phyloP scores from a whole-genome alignment of 2,888 invertebrate species.

The Notodonta ziczac region DNA sequence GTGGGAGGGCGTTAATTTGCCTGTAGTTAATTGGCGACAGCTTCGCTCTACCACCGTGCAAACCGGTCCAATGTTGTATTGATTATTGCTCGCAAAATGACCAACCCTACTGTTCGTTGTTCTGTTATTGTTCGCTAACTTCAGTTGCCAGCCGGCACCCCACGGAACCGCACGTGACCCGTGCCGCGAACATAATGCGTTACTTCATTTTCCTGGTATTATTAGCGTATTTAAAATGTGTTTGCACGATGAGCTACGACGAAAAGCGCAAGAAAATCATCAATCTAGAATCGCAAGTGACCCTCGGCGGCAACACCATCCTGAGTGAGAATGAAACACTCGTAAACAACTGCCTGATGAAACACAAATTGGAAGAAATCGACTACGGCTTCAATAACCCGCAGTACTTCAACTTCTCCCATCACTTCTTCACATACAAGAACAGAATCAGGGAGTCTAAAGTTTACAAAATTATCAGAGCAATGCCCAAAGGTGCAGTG shows the following conservation, averaged over 20 bases:
- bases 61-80: no score
- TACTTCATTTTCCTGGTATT: neutral
- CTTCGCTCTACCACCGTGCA: no score
- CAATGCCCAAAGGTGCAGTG: slow-evolving; percentile 90
- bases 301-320: slow-evolving; percentile 78
- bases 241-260: slow-evolving; percentile 39
- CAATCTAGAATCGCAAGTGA: slow-evolving; percentile 68
- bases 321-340: slow-evolving; percentile 76
- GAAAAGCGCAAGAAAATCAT: slow-evolving; percentile 71
- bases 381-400: slow-evolving; percentile 81
- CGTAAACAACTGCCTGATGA: slow-evolving; percentile 86
- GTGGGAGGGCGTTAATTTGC: no score
- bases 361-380: slow-evolving; percentile 81
- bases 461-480: slow-evolving; percentile 87
- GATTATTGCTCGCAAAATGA: neutral
- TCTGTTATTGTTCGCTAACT: neutral
- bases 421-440: slow-evolving; percentile 87
- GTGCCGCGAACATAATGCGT: neutral
- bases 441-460: slow-evolving; percentile 84
- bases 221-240: slow-evolving; percentile 26
- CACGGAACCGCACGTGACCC: neutral
- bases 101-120: neutral
- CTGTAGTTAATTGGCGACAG: no score
- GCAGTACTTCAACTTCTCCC: slow-evolving; percentile 85
- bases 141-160: neutral